A percentile compares a stretch with the other conserved stretches of the same genome.
These are phyloP conservation scores for Balaenoptera acutorostrata DNA, from an alignment of 2,113 vertebrate genomes.

Conservation along the genomic window DNA sequence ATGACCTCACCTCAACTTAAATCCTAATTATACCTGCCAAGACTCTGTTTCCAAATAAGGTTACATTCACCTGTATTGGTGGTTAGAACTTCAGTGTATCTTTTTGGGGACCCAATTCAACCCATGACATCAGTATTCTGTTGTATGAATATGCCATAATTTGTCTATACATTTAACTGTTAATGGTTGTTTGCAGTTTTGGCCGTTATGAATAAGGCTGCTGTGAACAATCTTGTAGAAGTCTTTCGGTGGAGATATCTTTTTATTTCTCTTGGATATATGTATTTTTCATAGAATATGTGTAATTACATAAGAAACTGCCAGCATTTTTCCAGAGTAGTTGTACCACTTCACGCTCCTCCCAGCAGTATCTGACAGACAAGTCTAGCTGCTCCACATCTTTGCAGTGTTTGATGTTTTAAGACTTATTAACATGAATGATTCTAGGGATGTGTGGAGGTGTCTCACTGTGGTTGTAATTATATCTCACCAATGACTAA, in stretches of 20 bases:
- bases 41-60: background rate
- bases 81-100: background rate
- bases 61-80: background rate
- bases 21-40: background rate
- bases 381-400: background rate
- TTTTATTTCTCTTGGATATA: background rate
- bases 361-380: background rate
- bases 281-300: background rate
- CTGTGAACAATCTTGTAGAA: background rate
- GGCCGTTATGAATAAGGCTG: background rate
- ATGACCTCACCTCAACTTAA: background rate
- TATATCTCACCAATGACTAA: background rate
- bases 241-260: background rate
- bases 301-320: background rate
- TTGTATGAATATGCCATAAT: background rate
- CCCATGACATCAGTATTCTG: background rate
- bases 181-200: background rate
- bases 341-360: background rate
- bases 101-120: background rate
- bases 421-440: background rate
- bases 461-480: background rate
- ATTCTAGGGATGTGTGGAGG: background rate
- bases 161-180: background rate
- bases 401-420: background rate
- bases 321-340: background rate